A percentile compares a stretch with the other conserved stretches of the same genome.
Conservation (phyloP, 2,113 vertebrate species). For the Psittacara wagleri region DNA sequence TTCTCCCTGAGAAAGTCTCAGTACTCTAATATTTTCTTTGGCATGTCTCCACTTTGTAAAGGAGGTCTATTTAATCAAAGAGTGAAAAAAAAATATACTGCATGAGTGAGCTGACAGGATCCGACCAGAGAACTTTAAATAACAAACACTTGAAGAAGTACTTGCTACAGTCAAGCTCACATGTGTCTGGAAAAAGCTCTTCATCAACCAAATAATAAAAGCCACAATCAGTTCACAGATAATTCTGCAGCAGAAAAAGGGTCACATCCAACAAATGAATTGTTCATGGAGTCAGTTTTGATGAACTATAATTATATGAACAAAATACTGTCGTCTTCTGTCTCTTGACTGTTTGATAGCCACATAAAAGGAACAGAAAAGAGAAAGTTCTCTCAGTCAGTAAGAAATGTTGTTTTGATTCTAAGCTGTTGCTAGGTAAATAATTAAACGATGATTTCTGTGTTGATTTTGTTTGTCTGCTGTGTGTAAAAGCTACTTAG, state of each 20-base stretch:
- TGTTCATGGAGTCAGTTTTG: slow-evolving; percentile 14
- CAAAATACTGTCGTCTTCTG: neutral
- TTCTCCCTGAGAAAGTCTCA: neutral
- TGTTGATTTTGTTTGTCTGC: slow-evolving; percentile 56
- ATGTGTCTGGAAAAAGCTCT: slow-evolving; percentile 10
- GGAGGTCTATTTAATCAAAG: neutral
- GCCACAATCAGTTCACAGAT: neutral
- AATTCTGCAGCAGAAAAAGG: neutral
- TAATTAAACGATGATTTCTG: slow-evolving; percentile 59
- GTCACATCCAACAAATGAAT: slow-evolving; percentile 11
- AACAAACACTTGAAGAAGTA: neutral
- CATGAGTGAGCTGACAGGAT: neutral
- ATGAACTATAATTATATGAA: slow-evolving; percentile 36
- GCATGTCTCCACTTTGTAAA: neutral
- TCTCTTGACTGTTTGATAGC: slow-evolving; percentile 30
- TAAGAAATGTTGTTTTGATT: slow-evolving; percentile 33
- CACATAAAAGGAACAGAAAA: slow-evolving; percentile 3
- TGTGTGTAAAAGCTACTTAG: slow-evolving; percentile 50
- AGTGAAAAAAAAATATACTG: neutral
- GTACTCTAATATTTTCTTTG: neutral
- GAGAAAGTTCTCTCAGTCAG: neutral
- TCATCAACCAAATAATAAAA: slow-evolving; percentile 40
- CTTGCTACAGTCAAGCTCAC: neutral
- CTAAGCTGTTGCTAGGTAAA: slow-evolving; percentile 58
- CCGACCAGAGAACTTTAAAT: neutral